Percentiles rank a stretch among this genome's conserved stretches.
Evolutionary conservation across 2,113 vertebrate genomes (phyloP).

Genomic region (Osmerus mordax): DNA sequence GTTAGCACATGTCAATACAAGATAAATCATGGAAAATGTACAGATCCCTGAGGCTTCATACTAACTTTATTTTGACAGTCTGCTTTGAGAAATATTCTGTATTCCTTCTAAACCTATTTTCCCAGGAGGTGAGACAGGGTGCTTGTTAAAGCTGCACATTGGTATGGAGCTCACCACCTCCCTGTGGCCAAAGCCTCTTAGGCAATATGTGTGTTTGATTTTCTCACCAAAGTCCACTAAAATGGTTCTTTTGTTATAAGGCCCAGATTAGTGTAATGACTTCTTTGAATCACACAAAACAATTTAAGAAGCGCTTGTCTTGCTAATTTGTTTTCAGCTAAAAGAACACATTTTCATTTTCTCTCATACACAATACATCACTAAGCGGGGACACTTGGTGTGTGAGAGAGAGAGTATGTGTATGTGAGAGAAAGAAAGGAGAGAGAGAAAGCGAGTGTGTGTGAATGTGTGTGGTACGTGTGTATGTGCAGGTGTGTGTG

Average conservation of each 20-base stretch:
- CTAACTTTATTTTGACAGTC: not conserved
- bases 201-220: slow-evolving; percentile 45
- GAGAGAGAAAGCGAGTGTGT: too few relatives aligned
- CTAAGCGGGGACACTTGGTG: slow-evolving; percentile 62
- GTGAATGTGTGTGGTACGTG: too few relatives aligned
- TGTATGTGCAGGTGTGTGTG: too few relatives aligned
- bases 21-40: too few relatives aligned
- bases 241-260: slow-evolving; percentile 30
- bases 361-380: slow-evolving; percentile 33
- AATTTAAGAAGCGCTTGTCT: slow-evolving; percentile 60
- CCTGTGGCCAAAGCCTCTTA: slow-evolving; percentile 30
- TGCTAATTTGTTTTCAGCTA: slow-evolving; percentile 57
- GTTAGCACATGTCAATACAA: too few relatives aligned
- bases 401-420: slow-evolving; percentile 72
- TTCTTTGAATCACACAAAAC: slow-evolving; percentile 36
- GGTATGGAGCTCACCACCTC: slow-evolving; percentile 37
- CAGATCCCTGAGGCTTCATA: not conserved
- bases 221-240: slow-evolving; percentile 38
- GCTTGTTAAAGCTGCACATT: slow-evolving; percentile 40
- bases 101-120: slow-evolving; percentile 27
- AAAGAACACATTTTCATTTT: slow-evolving; percentile 52
- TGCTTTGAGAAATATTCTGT: not conserved
- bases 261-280: slow-evolving; percentile 40
- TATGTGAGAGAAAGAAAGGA: not conserved
- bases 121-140: slow-evolving; percentile 27